phyloP scores from a whole-genome alignment of 2,888 invertebrate species.

The Tetragonula carbonaria region DNA sequence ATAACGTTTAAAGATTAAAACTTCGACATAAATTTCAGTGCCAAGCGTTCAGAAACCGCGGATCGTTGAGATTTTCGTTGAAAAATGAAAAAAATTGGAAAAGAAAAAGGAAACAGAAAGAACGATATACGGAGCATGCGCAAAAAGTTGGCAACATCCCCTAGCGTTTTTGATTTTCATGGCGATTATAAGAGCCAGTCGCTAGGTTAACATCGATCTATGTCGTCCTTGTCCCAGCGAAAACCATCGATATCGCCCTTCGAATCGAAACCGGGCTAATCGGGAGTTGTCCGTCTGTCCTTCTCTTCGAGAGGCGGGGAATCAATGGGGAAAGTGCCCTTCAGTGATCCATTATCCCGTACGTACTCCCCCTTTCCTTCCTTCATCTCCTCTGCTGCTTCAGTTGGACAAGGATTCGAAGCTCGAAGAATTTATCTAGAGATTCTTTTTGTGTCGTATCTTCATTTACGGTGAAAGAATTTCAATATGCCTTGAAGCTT shows the following conservation, averaged over 20 bases:
- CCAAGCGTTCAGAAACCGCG: too few relatives aligned
- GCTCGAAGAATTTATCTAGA: background rate
- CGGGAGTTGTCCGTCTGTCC: slow-evolving; percentile 37
- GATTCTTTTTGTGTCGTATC: background rate
- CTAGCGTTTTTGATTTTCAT: slow-evolving; percentile 9
- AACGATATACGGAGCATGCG: too few relatives aligned
- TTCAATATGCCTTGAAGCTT: background rate
- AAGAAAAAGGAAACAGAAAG: too few relatives aligned
- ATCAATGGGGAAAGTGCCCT: slow-evolving; percentile 18
- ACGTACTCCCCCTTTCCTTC: background rate
- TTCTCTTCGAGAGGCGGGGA: slow-evolving; percentile 10
- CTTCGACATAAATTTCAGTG: too few relatives aligned
- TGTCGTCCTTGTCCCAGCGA: slow-evolving; percentile 54
- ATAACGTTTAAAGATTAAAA: too few relatives aligned
- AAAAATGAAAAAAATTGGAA: too few relatives aligned
- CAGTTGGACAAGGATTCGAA: background rate
- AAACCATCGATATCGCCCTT: slow-evolving; percentile 64
- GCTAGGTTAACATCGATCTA: slow-evolving; percentile 65
- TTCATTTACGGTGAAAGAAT: background rate
- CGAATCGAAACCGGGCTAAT: slow-evolving; percentile 58
- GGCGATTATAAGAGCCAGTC: slow-evolving; percentile 11
- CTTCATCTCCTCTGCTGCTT: background rate
- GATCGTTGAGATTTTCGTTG: too few relatives aligned
- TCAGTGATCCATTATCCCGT: slow-evolving; percentile 38
- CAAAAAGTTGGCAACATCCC: background rate